A percentile compares a stretch with the other conserved stretches of the same genome.
Evolutionary conservation across 2,113 vertebrate genomes (phyloP).

Genomic region (Saguinus midas): DNA sequence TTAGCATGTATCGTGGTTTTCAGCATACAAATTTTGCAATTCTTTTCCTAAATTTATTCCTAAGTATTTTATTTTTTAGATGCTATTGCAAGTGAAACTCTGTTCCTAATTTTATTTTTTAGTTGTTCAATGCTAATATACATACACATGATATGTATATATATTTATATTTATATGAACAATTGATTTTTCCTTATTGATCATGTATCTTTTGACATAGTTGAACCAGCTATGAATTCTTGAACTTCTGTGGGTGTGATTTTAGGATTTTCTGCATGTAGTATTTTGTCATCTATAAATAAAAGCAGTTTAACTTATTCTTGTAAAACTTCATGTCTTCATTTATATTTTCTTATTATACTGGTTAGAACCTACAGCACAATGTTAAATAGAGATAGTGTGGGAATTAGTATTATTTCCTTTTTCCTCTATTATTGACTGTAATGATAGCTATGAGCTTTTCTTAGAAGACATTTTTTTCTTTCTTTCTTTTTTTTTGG

Average conservation of each 20-base stretch:
- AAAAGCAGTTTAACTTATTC: background rate
- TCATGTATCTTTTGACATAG: background rate
- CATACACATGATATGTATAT: too few species aligned
- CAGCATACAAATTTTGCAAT: background rate
- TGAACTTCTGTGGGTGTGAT: background rate
- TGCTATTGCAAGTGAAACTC: background rate
- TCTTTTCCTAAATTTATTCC: background rate
- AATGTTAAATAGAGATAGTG: background rate
- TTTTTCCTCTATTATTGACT: background rate
- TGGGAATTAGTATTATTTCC: background rate
- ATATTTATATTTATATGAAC: too few species aligned
- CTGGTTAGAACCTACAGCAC: background rate
- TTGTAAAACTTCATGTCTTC: background rate
- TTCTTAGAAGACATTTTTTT: background rate
- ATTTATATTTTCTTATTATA: background rate
- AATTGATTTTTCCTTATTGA: background rate
- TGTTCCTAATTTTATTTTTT: background rate
- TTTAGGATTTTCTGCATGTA: background rate
- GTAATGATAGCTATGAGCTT: background rate
- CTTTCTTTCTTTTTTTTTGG: too few species aligned
- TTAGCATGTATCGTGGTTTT: background rate
- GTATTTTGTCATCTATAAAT: background rate
- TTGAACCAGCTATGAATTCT: background rate
- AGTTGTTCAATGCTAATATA: background rate
- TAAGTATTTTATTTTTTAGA: background rate